Conservation (phyloP, 1,140 invertebrate species). For the Trachymyrmex septentrionalis region DNA sequence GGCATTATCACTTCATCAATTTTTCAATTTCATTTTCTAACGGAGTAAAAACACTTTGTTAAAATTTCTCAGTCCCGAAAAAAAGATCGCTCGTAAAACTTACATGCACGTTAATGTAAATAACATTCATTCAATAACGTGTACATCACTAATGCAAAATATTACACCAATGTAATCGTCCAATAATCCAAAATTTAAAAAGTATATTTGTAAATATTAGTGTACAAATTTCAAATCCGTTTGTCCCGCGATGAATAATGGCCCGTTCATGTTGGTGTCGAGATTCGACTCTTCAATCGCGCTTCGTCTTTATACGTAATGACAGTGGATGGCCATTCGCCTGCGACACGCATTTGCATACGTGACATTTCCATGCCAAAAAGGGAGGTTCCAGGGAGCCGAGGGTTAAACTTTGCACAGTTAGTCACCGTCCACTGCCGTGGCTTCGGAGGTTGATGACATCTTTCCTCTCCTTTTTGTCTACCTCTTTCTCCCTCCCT, state of each 20-base stretch:
- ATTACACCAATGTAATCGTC: background rate
- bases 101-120: background rate
- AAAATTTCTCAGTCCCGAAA: background rate
- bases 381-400: conserved; percentile 62
- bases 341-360: conserved; percentile 67
- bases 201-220: background rate
- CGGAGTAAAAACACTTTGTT: too few relatives aligned
- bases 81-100: background rate
- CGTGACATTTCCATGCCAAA: conserved; percentile 65
- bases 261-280: background rate
- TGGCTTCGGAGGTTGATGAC: conserved; percentile 74
- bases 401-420: conserved; percentile 77
- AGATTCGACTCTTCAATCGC: conserved; percentile 50
- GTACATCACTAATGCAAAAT: background rate
- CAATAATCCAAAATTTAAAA: conserved; percentile 1
- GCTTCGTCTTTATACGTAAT: conserved; percentile 25
- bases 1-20: conserved; percentile 2
- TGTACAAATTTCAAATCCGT: background rate
- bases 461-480: conserved; percentile 72
- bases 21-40: background rate
- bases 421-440: conserved; percentile 72
- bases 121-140: background rate
- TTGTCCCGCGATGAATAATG: background rate
- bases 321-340: conserved; percentile 58
- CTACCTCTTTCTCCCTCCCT: background rate